phyloP scores from a whole-genome alignment of 1,140 invertebrate species.

The Drosophila sturtevanti region DNA sequence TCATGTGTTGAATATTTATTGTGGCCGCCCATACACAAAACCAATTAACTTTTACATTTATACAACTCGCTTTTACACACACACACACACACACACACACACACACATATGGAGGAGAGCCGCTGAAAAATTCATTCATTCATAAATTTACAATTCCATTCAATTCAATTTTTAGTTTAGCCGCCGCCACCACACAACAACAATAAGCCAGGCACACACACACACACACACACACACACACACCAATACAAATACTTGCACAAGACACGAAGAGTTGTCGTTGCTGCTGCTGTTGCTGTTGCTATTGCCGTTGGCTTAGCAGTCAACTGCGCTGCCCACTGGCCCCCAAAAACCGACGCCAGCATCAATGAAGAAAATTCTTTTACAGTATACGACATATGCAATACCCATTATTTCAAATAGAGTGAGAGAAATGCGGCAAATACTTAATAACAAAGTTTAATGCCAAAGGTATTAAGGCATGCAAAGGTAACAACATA shows the following conservation, averaged over 20 bases:
- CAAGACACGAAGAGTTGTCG: slow-evolving; percentile 18
- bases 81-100: slow-evolving; percentile 31
- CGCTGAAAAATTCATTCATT: slow-evolving; percentile 75
- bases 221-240: slow-evolving; percentile 28
- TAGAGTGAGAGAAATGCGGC: no score
- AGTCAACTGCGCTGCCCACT: slow-evolving; percentile 33
- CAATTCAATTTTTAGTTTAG: slow-evolving; percentile 76
- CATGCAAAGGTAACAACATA: no score
- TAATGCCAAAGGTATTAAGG: no score
- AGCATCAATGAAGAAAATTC: slow-evolving; percentile 49
- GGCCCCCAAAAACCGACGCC: slow-evolving; percentile 15
- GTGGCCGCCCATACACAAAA: slow-evolving; percentile 38
- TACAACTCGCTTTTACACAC: slow-evolving; percentile 32
- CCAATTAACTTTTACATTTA: slow-evolving; percentile 66
- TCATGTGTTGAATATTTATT: slow-evolving; percentile 41
- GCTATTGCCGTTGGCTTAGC: slow-evolving; percentile 2
- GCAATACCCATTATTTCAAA: background rate
- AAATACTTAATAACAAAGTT: no score
- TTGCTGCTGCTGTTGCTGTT: slow-evolving; percentile 16
- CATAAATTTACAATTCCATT: slow-evolving; percentile 81
- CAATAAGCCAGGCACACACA: slow-evolving; percentile 28
- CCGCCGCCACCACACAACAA: slow-evolving; percentile 35
- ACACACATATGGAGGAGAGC: slow-evolving; percentile 18
- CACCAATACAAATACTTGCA: slow-evolving; percentile 8
- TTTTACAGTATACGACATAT: background rate